phyloP scores from a whole-genome alignment of 2,888 invertebrate species.

The Diachrysia chrysitis region DNA sequence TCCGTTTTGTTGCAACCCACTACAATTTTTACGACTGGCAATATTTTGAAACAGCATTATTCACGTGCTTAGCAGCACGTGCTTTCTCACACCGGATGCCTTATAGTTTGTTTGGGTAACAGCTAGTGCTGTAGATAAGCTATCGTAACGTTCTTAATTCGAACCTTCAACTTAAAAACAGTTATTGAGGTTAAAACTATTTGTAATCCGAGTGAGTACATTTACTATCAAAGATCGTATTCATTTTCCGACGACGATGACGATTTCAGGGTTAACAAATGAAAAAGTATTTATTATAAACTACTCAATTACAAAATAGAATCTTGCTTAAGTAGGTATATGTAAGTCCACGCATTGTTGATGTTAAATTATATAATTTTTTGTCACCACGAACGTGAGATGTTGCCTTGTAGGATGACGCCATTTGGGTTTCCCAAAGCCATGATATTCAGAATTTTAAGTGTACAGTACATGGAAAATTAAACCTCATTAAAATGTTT shows the following conservation, averaged over 20 bases:
- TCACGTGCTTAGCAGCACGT: constrained; percentile 65
- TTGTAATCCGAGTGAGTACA: neutral
- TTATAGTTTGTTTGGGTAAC: constrained; percentile 62
- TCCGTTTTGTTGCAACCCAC: constrained; percentile 46
- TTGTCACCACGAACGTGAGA: constrained; percentile 43
- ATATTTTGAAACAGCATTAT: constrained; percentile 65
- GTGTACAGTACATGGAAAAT: neutral
- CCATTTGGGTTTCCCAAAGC: constrained; percentile 58
- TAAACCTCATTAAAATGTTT: neutral
- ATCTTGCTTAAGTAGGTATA: constrained; percentile 22
- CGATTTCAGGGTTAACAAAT: neutral
- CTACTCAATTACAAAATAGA: neutral
- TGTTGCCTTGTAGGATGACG: constrained; percentile 47
- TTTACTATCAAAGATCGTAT: neutral
- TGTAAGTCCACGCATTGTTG: constrained; percentile 24
- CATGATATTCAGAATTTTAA: constrained; percentile 43
- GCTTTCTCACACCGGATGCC: constrained; percentile 58
- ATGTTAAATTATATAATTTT: constrained; percentile 42
- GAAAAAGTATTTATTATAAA: neutral
- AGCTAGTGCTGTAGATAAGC: constrained; percentile 55
- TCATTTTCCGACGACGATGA: neutral
- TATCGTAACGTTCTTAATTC: constrained; percentile 33
- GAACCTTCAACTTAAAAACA: constrained; percentile 13
- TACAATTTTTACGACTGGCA: constrained; percentile 66
- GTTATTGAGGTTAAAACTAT: neutral